phyloP scores from a whole-genome alignment of 2,113 vertebrate species.

The Azemiops feae region DNA sequence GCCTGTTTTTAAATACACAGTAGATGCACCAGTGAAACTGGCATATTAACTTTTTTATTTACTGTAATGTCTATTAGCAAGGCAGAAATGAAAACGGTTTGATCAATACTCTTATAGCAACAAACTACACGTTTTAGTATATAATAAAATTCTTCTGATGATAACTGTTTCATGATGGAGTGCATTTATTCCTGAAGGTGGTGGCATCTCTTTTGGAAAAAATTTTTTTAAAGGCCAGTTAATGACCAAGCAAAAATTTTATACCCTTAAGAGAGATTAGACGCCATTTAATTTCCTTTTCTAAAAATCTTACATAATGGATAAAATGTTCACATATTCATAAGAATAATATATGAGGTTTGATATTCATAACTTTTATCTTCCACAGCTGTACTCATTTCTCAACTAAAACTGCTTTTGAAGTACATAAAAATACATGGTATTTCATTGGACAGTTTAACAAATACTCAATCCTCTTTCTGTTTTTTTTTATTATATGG shows the following conservation, averaged over 20 bases:
- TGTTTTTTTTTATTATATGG: background rate
- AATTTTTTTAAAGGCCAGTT: background rate
- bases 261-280: background rate
- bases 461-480: background rate
- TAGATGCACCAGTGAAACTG: background rate
- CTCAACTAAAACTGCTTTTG: background rate
- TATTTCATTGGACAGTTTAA: background rate
- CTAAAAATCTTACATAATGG: background rate
- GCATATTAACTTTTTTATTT: background rate
- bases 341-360: background rate
- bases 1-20: background rate
- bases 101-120: no score
- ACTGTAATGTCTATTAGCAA: background rate
- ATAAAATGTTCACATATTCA: background rate
- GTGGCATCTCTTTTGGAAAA: background rate
- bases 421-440: background rate
- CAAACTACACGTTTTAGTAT: background rate
- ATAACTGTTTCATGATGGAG: background rate
- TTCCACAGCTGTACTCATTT: background rate
- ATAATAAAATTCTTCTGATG: background rate
- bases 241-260: background rate
- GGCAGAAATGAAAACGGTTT: background rate
- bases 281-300: background rate
- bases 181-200: background rate
- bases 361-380: background rate